A percentile compares a stretch with the other conserved stretches of the same genome.
phyloP scores from a whole-genome alignment of 2,113 vertebrate species.

The Plectropomus leopardus region DNA sequence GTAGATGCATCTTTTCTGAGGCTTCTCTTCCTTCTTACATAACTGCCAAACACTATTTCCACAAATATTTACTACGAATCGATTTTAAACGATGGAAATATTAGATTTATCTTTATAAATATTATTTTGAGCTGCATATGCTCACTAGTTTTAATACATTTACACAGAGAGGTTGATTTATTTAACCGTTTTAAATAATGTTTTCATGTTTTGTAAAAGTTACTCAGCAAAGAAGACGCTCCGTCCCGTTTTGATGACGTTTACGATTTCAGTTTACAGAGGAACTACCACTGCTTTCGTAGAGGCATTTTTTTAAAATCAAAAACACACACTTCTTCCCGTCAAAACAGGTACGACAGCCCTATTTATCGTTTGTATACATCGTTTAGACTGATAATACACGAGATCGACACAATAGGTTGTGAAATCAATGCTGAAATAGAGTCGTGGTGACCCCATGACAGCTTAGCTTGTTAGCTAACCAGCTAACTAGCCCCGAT shows the following conservation, averaged over 20 bases:
- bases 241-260: constrained; percentile 73
- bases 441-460: constrained; percentile 58
- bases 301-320: constrained; percentile 20
- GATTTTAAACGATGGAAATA: neutral
- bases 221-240: constrained; percentile 11
- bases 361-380: neutral
- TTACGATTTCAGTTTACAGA: constrained; percentile 54
- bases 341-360: constrained; percentile 73
- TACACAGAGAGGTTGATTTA: neutral
- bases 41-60: neutral
- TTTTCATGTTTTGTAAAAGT: constrained; percentile 19
- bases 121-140: too few relatives aligned
- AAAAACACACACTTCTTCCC: constrained; percentile 39
- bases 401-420: fast-evolving
- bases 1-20: too few relatives aligned
- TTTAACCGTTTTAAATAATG: neutral
- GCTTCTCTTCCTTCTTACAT: too few relatives aligned
- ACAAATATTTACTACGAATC: neutral
- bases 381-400: neutral
- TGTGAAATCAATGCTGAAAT: constrained; percentile 5
- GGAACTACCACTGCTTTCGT: constrained; percentile 58
- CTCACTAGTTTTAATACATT: neutral
- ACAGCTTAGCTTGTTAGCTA: constrained; percentile 66
- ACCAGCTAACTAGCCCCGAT: constrained; percentile 37
- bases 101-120: neutral